These are phyloP conservation scores for Agelaius phoeniceus DNA, from an alignment of 2,113 vertebrate species.

Conservation along the genomic window DNA sequence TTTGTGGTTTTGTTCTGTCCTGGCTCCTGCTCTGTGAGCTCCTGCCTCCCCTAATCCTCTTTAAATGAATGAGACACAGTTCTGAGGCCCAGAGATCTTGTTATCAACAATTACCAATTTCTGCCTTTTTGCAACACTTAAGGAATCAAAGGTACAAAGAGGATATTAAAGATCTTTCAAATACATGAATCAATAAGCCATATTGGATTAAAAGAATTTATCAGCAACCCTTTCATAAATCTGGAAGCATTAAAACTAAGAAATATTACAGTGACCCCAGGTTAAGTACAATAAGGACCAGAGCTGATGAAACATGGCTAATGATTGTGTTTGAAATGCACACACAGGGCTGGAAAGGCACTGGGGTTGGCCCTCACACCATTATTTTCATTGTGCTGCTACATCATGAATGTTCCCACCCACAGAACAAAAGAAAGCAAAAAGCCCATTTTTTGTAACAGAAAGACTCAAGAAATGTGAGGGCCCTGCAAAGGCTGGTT, in stretches of 20 bases:
- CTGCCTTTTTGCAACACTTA: slow-evolving; percentile 73
- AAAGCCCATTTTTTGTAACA: background rate
- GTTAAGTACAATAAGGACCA: slow-evolving; percentile 39
- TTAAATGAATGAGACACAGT: slow-evolving; percentile 74
- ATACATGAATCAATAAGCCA: slow-evolving; percentile 49
- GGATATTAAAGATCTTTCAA: slow-evolving; percentile 53
- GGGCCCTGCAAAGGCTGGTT: background rate
- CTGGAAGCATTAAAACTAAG: slow-evolving; percentile 32
- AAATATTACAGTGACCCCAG: slow-evolving; percentile 45
- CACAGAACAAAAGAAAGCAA: background rate
- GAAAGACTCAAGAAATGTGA: background rate
- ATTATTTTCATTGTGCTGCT: background rate
- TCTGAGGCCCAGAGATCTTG: slow-evolving; percentile 72
- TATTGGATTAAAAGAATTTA: slow-evolving; percentile 61
- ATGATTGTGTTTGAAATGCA: background rate
- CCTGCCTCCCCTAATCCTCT: slow-evolving; percentile 78
- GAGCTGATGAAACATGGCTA: slow-evolving; percentile 24
- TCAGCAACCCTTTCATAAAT: slow-evolving; percentile 43
- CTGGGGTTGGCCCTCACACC: background rate
- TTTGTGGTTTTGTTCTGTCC: slow-evolving; percentile 80
- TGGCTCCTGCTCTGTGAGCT: slow-evolving; percentile 77
- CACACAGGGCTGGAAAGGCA: background rate
- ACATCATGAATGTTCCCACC: background rate
- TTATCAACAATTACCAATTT: slow-evolving; percentile 72
- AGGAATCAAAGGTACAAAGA: slow-evolving; percentile 66